A percentile compares a stretch with the other conserved stretches of the same genome.
phyloP scores from a whole-genome alignment of 2,113 vertebrate species.

The Holacanthus passer region DNA sequence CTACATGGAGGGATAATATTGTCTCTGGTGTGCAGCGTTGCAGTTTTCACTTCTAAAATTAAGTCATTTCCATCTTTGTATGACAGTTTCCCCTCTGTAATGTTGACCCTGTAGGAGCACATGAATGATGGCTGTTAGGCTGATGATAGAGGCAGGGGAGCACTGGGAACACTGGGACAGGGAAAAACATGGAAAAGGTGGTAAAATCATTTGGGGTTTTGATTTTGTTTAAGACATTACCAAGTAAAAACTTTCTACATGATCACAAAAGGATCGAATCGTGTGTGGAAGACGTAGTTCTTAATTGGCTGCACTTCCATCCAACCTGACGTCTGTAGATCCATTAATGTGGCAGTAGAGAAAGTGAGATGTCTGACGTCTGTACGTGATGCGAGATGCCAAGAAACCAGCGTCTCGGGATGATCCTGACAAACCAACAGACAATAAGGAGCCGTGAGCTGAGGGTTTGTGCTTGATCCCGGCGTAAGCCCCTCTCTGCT shows the following conservation, averaged over 20 bases:
- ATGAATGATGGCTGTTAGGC: too few species aligned
- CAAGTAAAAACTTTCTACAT: too few species aligned
- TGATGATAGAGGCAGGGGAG: too few species aligned
- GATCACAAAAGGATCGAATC: background rate
- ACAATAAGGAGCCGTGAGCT: background rate
- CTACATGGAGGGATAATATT: background rate
- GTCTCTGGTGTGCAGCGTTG: background rate
- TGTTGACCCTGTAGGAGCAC: background rate
- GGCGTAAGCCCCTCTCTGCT: conserved; percentile 33
- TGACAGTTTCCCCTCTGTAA: background rate
- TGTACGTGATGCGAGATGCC: background rate
- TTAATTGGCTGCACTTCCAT: background rate
- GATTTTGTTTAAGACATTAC: too few species aligned
- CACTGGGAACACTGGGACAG: too few species aligned
- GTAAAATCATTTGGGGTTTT: too few species aligned
- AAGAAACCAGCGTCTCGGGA: background rate
- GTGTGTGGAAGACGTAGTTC: background rate
- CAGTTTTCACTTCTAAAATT: too few species aligned
- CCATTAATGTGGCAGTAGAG: too few species aligned
- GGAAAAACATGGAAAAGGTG: too few species aligned
- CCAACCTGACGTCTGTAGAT: background rate
- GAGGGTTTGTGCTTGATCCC: conserved; percentile 39
- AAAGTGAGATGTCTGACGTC: background rate
- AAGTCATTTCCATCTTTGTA: background rate
- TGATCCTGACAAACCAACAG: conserved; percentile 33